Percentiles rank a stretch among this genome's conserved stretches.
phyloP scores from a whole-genome alignment of 2,797 vertebrate genomes.

The Phataginus tetradactyla region DNA sequence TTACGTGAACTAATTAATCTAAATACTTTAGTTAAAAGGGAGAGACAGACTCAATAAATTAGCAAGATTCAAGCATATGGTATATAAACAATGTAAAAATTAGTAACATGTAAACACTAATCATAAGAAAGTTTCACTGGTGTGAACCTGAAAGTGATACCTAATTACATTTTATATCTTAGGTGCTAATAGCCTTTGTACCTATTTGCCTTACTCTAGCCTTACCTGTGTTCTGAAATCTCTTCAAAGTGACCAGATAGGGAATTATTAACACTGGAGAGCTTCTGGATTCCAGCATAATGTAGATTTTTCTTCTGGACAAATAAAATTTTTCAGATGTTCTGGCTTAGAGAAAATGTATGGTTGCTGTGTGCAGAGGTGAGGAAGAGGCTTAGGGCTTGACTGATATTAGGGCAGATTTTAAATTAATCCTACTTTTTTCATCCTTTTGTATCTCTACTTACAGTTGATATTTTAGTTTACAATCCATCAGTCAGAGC shows the following conservation, averaged over 20 bases:
- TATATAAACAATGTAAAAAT: not conserved
- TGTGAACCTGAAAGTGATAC: not conserved
- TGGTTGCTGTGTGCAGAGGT: not conserved
- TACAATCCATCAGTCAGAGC: not conserved
- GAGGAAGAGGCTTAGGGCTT: not conserved
- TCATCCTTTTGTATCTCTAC: not conserved
- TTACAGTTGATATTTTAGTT: not conserved
- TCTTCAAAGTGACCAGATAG: not conserved
- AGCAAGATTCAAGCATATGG: not conserved
- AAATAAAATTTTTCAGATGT: not conserved
- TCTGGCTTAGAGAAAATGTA: not conserved
- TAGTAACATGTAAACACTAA: not conserved
- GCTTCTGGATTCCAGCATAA: not conserved
- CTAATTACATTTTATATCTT: not conserved
- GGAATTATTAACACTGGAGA: not conserved
- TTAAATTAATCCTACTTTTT: not conserved
- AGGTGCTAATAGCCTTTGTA: not conserved
- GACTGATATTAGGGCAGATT: not conserved
- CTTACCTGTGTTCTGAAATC: not conserved
- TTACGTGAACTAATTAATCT: not conserved
- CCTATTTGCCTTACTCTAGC: not conserved
- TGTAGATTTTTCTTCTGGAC: not conserved
- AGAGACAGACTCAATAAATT: not conserved
- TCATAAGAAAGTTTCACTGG: not conserved
- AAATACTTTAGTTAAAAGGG: not conserved